Evolutionary conservation across 2,113 vertebrate genomes (phyloP).

Genomic region (Myodes glareolus): DNA sequence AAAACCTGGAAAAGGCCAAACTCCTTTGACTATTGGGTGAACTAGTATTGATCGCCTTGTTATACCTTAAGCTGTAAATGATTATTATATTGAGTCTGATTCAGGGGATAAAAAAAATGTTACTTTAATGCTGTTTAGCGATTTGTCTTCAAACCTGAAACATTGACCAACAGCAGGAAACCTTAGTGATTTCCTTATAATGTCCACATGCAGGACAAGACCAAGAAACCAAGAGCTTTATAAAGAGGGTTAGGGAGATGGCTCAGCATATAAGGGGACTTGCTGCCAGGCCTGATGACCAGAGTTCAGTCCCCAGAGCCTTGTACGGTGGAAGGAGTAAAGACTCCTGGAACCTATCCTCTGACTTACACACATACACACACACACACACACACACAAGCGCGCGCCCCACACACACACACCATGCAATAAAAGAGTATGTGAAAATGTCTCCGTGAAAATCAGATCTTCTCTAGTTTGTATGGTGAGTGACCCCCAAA

Average conservation of each 20-base stretch:
- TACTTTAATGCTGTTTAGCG: background rate
- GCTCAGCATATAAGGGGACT: background rate
- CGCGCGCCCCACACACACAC: background rate
- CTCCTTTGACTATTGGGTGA: background rate
- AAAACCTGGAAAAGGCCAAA: background rate
- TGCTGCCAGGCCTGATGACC: background rate
- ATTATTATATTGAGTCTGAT: background rate
- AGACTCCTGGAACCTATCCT: background rate
- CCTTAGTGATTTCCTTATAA: background rate
- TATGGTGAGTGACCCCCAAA: background rate
- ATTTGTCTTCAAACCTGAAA: slow-evolving; percentile 4
- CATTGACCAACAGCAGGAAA: background rate
- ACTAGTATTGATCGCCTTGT: background rate
- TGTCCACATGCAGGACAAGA: background rate
- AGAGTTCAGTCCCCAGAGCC: background rate
- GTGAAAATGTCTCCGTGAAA: background rate
- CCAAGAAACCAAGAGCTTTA: background rate
- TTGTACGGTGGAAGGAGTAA: background rate
- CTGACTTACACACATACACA: background rate
- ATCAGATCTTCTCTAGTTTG: background rate
- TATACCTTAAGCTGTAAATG: background rate
- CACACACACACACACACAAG: background rate
- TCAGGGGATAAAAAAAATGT: background rate
- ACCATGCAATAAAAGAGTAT: background rate
- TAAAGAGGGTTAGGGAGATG: background rate